A percentile compares a stretch with the other conserved stretches of the same genome.
phyloP scores from a whole-genome alignment of 2,113 vertebrate species.

The Capreolus pygargus region DNA sequence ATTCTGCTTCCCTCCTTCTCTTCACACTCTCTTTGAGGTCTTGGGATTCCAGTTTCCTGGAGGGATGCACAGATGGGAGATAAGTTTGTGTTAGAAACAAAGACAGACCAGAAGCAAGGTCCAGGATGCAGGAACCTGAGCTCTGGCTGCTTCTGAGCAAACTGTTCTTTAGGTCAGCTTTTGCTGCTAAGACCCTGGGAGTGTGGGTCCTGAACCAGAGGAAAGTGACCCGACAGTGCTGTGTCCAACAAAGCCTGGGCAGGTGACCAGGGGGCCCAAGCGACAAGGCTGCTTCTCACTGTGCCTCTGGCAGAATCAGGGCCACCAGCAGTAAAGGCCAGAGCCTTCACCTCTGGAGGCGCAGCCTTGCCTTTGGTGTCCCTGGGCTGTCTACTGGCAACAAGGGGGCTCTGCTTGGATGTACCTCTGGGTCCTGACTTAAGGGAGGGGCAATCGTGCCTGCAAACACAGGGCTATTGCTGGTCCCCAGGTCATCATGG shows the following conservation, averaged over 20 bases:
- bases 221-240: slow-evolving; percentile 69
- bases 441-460: slow-evolving; percentile 80
- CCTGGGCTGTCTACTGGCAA: background rate
- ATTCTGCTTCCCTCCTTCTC: background rate
- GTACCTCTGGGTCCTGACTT: slow-evolving; percentile 68
- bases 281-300: slow-evolving; percentile 68
- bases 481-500: slow-evolving; percentile 61
- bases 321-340: too few relatives aligned
- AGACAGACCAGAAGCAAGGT: background rate
- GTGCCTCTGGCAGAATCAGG: slow-evolving; percentile 55
- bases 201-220: background rate
- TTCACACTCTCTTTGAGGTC: background rate
- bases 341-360: background rate
- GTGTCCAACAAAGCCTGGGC: slow-evolving; percentile 77
- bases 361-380: background rate
- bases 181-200: too few relatives aligned
- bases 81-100: background rate
- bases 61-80: background rate
- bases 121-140: background rate
- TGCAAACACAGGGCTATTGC: slow-evolving; percentile 83
- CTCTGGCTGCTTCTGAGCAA: background rate
- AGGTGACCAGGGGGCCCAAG: slow-evolving; percentile 80
- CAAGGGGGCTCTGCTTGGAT: background rate
- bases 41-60: background rate
- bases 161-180: background rate